These are phyloP conservation scores for Planococcus citri DNA, from an alignment of 1,140 invertebrate species.

Conservation along the genomic window DNA sequence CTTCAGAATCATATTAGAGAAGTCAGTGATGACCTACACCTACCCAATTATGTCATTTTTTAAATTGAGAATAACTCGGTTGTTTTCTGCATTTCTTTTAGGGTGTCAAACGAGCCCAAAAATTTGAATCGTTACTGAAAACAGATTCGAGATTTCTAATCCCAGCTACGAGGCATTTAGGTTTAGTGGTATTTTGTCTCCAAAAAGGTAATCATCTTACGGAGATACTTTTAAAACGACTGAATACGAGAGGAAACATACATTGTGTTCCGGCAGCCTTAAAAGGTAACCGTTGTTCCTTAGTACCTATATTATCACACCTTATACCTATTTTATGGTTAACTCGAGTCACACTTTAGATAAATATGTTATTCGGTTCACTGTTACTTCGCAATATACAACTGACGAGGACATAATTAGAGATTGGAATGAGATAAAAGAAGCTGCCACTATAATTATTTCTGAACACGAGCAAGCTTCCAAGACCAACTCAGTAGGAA, in stretches of 20 bases:
- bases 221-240: slow-evolving; percentile 68
- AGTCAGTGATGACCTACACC: slow-evolving; percentile 36
- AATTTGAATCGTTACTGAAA: slow-evolving; percentile 72
- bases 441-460: slow-evolving; percentile 59
- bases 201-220: slow-evolving; percentile 70
- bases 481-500: slow-evolving; percentile 22
- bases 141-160: slow-evolving; percentile 80
- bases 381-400: slow-evolving; percentile 81
- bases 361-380: slow-evolving; percentile 84
- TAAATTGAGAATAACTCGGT: no score
- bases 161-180: slow-evolving; percentile 72
- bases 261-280: slow-evolving; percentile 87
- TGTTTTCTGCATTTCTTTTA: slow-evolving; percentile 32
- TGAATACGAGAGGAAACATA: slow-evolving; percentile 74
- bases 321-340: neutral
- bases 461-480: slow-evolving; percentile 38
- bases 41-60: neutral
- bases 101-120: slow-evolving; percentile 71
- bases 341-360: slow-evolving; percentile 34
- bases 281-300: slow-evolving; percentile 39
- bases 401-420: slow-evolving; percentile 75
- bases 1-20: slow-evolving; percentile 85
- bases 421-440: slow-evolving; percentile 81
- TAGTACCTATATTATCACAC: neutral
- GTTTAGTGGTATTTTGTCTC: slow-evolving; percentile 85